Conservation (phyloP, 2,113 vertebrate genomes). For the Pica pica region DNA sequence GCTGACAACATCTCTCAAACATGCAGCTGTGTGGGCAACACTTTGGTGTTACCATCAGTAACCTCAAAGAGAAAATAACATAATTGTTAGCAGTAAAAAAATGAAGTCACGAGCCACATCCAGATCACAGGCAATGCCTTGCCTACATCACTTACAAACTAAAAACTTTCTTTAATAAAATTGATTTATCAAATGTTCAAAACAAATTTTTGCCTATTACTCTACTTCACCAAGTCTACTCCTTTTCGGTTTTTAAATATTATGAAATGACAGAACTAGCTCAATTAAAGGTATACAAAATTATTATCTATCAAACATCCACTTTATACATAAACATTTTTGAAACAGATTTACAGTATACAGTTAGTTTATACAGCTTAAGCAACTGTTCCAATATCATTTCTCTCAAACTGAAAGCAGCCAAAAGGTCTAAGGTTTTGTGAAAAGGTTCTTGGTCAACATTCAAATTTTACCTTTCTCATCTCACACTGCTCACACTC, state of each 20-base stretch:
- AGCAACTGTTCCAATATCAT: constrained; percentile 25
- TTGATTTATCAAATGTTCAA: constrained; percentile 2
- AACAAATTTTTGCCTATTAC: constrained; percentile 28
- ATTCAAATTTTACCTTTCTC: not conserved
- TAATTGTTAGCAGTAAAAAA: not conserved
- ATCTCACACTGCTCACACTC: not conserved
- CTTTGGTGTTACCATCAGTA: not conserved
- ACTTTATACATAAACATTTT: constrained; percentile 61
- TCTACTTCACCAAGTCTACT: constrained; percentile 47
- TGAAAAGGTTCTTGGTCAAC: constrained; percentile 5
- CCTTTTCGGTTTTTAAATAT: constrained; percentile 20
- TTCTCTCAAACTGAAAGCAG: constrained; percentile 36
- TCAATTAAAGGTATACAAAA: constrained; percentile 64
- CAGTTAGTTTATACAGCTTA: constrained; percentile 48
- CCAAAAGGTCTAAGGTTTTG: not conserved
- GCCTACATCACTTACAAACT: not conserved
- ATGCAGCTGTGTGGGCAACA: not conserved
- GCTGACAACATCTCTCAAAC: not conserved
- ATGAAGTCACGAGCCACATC: not conserved
- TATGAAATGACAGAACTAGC: constrained; percentile 39
- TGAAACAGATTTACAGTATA: constrained; percentile 57
- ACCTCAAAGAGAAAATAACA: not conserved
- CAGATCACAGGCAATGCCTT: not conserved
- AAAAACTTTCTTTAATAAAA: constrained; percentile 15
- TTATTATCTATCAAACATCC: constrained; percentile 62